Evolutionary conservation across 2,888 invertebrate species (phyloP), one percentile per base, ranked within the genome.

Genomic region (Cyaniris semiargus): DNA sequence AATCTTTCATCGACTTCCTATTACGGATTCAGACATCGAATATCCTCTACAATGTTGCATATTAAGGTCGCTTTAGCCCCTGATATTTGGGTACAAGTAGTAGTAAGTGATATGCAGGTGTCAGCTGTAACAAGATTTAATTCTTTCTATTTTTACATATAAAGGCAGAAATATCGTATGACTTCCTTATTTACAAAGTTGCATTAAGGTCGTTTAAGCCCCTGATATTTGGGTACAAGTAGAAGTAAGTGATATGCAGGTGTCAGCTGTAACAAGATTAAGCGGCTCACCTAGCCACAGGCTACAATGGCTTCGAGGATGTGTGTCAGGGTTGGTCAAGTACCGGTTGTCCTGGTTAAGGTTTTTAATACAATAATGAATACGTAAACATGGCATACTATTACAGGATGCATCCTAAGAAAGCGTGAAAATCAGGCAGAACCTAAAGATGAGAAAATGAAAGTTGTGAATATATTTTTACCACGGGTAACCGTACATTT

Each of bases 291-390:
- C 72, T 23, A 74, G 74, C 72, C 21, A 8, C 53, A 27, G 53
- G 72, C 74, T 15, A n/a, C 74, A 74, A 74, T 53, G 74, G 74
- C 74, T 74, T 74, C 74, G 27, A 53, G 21, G 21, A 74, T 74
- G 48, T 48, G 23, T 44, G 74, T 74, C 74, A 74, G 74, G 74
- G 74, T 53, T 74, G 71, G 38, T n/a, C 38, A 23, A 71, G 38
- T 71, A 21, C 66, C 66, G 15, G 31, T 27, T 27, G 66, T 27
- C 15, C 27, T 18, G 66, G 27, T 66, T 27, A 66, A 27, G 66
- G 27, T 31, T 66, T 6, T 13, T 10, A 23, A 23, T 60, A 21
- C 23, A 21, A 60, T 23, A 21, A 23, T 21, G 23, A 60, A 60
- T 23, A 60, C 60, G 23, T 60, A 23, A 60, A 23, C 60, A 60